Conservation (phyloP, 2,113 vertebrate genomes). For the Oncorhynchus tshawytscha region DNA sequence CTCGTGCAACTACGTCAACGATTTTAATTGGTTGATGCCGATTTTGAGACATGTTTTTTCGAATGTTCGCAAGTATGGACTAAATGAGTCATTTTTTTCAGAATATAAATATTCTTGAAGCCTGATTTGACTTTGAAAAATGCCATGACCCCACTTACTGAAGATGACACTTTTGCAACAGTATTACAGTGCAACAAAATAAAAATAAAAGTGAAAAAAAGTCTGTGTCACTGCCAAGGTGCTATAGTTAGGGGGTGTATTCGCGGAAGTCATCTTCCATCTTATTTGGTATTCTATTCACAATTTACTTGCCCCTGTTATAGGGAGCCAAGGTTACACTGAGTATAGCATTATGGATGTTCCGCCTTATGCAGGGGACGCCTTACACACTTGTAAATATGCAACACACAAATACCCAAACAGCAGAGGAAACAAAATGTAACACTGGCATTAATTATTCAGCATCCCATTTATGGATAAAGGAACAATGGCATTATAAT, state of each 20-base stretch:
- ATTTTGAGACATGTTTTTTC: too few relatives aligned
- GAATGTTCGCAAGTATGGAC: too few relatives aligned
- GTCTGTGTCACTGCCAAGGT: background rate
- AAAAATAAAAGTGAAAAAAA: background rate
- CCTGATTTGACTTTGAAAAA: constrained; percentile 13
- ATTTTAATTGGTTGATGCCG: too few relatives aligned
- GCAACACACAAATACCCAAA: constrained; percentile 24
- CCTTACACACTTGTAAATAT: constrained; percentile 21
- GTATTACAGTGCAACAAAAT: background rate
- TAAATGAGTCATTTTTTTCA: constrained; percentile 10
- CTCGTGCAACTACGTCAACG: too few relatives aligned
- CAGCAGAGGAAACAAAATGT: constrained; percentile 16
- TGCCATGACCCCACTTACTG: background rate
- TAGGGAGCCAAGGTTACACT: constrained; percentile 32
- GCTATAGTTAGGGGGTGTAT: background rate
- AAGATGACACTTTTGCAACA: background rate
- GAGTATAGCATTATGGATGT: constrained; percentile 37
- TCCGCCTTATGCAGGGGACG: constrained; percentile 4
- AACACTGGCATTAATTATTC: constrained; percentile 42
- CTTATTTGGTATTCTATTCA: constrained; percentile 18
- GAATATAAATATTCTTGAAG: background rate
- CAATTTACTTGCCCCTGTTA: constrained; percentile 35
- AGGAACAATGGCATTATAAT: background rate
- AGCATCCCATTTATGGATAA: constrained; percentile 13
- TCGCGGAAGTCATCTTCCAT: constrained; percentile 12